These are phyloP conservation scores for Semnornis frantzii DNA, from an alignment of 2,113 vertebrate species.

Conservation along the genomic window DNA sequence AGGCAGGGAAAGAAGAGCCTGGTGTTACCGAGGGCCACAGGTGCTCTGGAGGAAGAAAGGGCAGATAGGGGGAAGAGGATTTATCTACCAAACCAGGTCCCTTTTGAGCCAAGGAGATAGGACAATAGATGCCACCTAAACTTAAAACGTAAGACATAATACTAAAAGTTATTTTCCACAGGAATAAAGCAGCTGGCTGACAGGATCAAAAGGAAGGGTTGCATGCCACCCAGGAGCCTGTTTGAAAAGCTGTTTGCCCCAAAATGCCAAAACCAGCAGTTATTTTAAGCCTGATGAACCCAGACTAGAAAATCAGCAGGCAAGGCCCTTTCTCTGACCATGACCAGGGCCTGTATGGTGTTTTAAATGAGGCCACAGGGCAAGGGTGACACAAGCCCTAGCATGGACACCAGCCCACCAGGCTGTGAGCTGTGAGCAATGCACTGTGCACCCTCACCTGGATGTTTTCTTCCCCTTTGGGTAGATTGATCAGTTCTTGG, in stretches of 20 bases:
- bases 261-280: neutral
- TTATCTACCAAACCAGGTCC: neutral
- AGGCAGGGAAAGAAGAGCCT: too few species aligned
- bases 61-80: neutral
- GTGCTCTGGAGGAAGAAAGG: neutral
- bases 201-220: neutral
- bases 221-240: rapidly evolving
- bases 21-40: rapidly evolving
- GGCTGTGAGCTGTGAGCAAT: neutral
- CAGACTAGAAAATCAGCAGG: neutral
- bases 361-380: rapidly evolving
- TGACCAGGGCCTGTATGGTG: neutral
- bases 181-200: neutral
- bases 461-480: neutral
- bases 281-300: neutral
- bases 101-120: neutral
- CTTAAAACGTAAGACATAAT: too few species aligned
- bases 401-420: rapidly evolving
- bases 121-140: rapidly evolving
- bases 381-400: neutral
- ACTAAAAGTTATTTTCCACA: neutral
- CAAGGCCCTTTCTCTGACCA: neutral
- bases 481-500: neutral
- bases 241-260: neutral
- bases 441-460: rapidly evolving